A percentile compares a stretch with the other conserved stretches of the same genome.
These are phyloP conservation scores for Drosophila yooni DNA, from an alignment of 2,888 invertebrate species.

Conservation along the genomic window DNA sequence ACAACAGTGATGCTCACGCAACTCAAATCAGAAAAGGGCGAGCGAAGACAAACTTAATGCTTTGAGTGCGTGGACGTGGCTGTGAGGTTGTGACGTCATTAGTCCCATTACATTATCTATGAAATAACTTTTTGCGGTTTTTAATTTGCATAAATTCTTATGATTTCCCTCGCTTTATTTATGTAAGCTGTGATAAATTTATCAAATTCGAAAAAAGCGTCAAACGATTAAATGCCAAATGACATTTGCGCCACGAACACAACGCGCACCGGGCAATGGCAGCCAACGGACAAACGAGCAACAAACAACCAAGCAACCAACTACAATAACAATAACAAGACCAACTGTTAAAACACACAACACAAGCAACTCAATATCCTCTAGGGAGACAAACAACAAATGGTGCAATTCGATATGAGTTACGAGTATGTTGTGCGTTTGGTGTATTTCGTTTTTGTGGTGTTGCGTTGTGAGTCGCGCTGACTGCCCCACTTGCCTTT, in stretches of 20 bases:
- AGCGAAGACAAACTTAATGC: constrained; percentile 72
- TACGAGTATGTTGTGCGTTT: constrained; percentile 47
- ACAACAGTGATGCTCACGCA: constrained; percentile 56
- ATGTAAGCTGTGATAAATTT: constrained; percentile 78
- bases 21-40: constrained; percentile 54
- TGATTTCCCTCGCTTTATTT: constrained; percentile 65
- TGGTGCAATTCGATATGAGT: constrained; percentile 76
- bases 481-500: constrained; percentile 59
- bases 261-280: constrained; percentile 58
- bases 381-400: constrained; percentile 71
- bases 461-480: constrained; percentile 41
- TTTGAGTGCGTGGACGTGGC: constrained; percentile 60
- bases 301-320: constrained; percentile 19
- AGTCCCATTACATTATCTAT: constrained; percentile 57
- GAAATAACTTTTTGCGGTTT: constrained; percentile 40
- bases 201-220: constrained; percentile 76
- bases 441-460: constrained; percentile 30
- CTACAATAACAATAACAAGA: constrained; percentile 29
- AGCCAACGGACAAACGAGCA: constrained; percentile 44
- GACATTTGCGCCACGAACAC: constrained; percentile 40
- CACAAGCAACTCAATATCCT: constrained; percentile 55
- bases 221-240: constrained; percentile 68
- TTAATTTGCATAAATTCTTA: constrained; percentile 64
- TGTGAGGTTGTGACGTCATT: constrained; percentile 16
- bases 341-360: constrained; percentile 25